Base-by-base conservation (phyloP, 2,797 vertebrate species). In the Girardinus metallicus region DNA sequence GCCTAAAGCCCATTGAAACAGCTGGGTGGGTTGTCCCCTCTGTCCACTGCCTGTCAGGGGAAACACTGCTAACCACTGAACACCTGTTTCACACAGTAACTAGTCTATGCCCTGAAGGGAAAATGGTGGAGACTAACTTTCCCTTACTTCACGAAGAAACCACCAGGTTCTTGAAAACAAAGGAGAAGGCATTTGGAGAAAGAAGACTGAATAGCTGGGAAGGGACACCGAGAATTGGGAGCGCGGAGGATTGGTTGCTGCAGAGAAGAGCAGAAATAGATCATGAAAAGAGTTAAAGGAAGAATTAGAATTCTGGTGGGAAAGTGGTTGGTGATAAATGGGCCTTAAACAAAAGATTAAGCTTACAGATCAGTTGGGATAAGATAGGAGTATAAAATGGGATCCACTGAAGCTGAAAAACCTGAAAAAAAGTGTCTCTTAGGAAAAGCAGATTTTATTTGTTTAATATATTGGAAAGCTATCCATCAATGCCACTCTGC, bases 41-140 rank as follows among this genome's bases (percentile, higher is more conserved):
- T 82, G 79, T 77, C 75, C 81, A 76, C 79, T 77, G 80, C 73
- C 86, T 85, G 80, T 77, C 87, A 62, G 75, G 73, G 85, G 82
- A 87, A 88, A 90, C 83, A 79, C 89, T 73, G 73, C 83, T 60
- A 57, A 90, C 84, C 88, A 85, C 94, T 90, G 93, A 94, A 87
- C 89, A 92, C 89, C 90, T 93, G 91, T 91, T 94, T 86, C 82
- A 80, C 49, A 72, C 71, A 41, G 78, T 80, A 81, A 89, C 80
- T 79, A 62, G 78, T 85, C 80, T 79, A 78, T 46, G 51, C 34
- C 66, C 68, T 84, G 82, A 86, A 88, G 76, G 79, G 49, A 80
- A 84, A 34, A 31, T 87, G 82, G 87, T 90, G 87, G 85, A 76
- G 82, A 79, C 84, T 80, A 81, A 76, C 80, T 55, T 72, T 34